Evolutionary conservation across 2,797 vertebrate species (phyloP).

Genomic region (Paguma larvata): DNA sequence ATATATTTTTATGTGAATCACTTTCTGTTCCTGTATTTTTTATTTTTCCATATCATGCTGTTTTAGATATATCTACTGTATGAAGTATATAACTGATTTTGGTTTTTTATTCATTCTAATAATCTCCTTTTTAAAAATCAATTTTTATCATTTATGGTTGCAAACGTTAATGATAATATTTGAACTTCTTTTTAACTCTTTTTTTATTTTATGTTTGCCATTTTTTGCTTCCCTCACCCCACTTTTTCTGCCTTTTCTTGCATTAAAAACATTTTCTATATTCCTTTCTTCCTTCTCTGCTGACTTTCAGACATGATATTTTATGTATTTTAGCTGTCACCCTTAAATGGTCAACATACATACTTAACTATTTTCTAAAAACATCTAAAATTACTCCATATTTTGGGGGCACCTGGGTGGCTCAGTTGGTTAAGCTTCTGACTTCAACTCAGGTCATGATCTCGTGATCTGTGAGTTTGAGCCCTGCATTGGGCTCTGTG

Average conservation of each 20-base stretch:
- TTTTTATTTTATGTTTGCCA: background rate
- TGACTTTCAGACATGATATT: background rate
- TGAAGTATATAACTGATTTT: background rate
- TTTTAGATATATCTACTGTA: background rate
- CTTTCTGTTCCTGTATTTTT: background rate
- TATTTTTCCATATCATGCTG: background rate
- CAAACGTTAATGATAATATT: background rate
- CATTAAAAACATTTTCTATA: background rate
- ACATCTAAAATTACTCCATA: background rate
- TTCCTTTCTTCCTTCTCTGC: background rate
- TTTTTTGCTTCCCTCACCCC: background rate
- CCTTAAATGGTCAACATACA: background rate
- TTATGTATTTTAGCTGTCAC: background rate
- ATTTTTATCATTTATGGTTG: background rate
- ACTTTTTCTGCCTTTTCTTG: background rate
- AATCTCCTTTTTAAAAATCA: background rate
- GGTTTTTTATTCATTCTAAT: background rate
- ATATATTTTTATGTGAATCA: background rate
- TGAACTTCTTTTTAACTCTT: background rate
- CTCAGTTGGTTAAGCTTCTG: no score
- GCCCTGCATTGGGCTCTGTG: no score
- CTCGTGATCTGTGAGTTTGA: no score
- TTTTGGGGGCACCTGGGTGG: background rate
- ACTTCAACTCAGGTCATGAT: no score
- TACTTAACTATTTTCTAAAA: conserved; percentile 38